These are phyloP conservation scores for Verasper variegatus DNA, from an alignment of 2,113 vertebrate genomes.

Conservation along the genomic window DNA sequence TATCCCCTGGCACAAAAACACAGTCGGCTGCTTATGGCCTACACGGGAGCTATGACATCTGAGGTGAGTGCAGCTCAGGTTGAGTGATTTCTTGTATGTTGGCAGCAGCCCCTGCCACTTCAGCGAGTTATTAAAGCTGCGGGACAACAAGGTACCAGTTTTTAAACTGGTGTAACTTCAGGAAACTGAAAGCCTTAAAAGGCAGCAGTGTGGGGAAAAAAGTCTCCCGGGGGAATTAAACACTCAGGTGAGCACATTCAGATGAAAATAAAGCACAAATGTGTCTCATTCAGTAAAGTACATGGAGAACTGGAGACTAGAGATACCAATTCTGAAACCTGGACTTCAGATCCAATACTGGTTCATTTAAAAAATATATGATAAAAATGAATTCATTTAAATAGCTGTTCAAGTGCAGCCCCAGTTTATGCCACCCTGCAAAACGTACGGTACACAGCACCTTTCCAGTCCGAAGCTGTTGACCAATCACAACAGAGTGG, in stretches of 20 bases:
- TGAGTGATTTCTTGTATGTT: conserved; percentile 11
- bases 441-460: too few relatives aligned
- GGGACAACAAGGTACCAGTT: neutral
- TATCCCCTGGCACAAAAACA: conserved; percentile 57
- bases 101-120: conserved; percentile 32
- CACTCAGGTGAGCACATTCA: neutral
- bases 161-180: neutral
- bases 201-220: neutral
- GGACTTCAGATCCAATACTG: too few relatives aligned
- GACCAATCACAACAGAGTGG: too few relatives aligned
- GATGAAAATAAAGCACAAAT: too few relatives aligned
- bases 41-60: conserved; percentile 52
- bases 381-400: too few relatives aligned
- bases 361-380: too few relatives aligned
- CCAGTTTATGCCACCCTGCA: too few relatives aligned
- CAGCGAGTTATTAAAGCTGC: conserved; percentile 3
- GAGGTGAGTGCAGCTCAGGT: conserved; percentile 56
- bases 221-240: neutral
- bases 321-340: too few relatives aligned
- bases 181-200: neutral
- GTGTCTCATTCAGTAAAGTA: neutral
- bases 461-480: too few relatives aligned
- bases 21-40: conserved; percentile 66
- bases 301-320: neutral
- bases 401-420: too few relatives aligned